phyloP scores from a whole-genome alignment of 2,797 vertebrate genomes.

The Sebastes steindachneri region DNA sequence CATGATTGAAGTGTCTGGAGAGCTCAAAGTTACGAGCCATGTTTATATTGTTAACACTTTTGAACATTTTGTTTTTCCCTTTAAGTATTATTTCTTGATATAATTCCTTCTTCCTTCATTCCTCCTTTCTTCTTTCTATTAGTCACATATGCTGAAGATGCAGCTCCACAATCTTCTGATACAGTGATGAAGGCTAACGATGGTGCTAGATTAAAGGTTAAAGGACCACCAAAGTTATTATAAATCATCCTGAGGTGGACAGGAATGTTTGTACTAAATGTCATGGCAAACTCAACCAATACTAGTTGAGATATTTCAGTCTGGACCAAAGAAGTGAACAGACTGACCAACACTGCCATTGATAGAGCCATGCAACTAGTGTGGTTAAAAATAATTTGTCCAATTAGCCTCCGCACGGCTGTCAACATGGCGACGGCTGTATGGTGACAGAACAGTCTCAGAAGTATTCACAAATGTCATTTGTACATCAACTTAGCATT shows the following conservation, averaged over 20 bases:
- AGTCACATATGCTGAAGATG: not conserved
- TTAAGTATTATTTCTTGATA: not conserved
- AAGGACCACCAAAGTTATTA: not conserved
- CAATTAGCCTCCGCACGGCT: not conserved
- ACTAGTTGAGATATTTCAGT: not conserved
- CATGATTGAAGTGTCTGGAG: conserved; percentile 35
- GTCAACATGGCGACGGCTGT: too few species aligned
- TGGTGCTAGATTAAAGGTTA: not conserved
- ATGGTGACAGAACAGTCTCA: too few species aligned
- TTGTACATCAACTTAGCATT: too few species aligned
- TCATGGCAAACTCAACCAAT: not conserved
- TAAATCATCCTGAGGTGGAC: not conserved
- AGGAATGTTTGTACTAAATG: not conserved
- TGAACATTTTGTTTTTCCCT: not conserved
- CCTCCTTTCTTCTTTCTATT: not conserved
- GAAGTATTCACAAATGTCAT: too few species aligned
- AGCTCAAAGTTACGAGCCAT: not conserved
- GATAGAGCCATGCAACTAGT: not conserved
- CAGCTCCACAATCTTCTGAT: not conserved
- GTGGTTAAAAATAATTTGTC: not conserved
- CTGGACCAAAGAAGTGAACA: not conserved
- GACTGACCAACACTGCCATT: fast-evolving
- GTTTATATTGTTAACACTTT: conserved; percentile 12
- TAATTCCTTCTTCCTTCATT: not conserved
- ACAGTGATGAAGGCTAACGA: not conserved